Conservation (phyloP, 2,113 vertebrate species). For the Phyllostomus discolor region DNA sequence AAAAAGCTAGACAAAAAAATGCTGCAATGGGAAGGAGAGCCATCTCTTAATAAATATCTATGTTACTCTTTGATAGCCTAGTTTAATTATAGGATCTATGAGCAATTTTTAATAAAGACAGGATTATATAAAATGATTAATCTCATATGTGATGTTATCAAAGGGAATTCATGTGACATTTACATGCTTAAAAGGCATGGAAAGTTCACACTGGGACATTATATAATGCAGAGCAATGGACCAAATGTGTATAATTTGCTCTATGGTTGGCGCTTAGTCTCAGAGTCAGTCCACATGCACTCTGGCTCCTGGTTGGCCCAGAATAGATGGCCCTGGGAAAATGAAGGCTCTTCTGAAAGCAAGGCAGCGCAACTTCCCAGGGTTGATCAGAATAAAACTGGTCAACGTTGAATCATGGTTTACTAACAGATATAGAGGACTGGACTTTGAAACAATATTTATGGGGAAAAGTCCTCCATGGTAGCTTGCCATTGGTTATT, state of each 20-base stretch:
- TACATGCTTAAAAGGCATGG: background rate
- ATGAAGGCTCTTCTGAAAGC: background rate
- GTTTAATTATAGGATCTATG: background rate
- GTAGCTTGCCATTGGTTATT: background rate
- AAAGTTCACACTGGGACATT: background rate
- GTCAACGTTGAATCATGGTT: background rate
- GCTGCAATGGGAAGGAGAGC: background rate
- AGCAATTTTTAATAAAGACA: conserved; percentile 50
- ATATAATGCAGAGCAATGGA: background rate
- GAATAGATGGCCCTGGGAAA: background rate
- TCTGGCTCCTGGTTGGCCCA: background rate
- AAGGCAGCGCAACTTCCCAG: background rate
- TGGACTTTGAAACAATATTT: background rate
- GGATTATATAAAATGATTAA: background rate
- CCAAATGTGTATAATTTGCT: background rate
- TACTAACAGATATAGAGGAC: background rate
- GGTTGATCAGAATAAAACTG: background rate
- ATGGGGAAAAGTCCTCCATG: background rate
- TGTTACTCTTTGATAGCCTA: background rate
- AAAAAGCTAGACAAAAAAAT: background rate
- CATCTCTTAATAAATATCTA: background rate
- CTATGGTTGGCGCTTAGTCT: background rate
- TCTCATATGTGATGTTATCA: conserved; percentile 14
- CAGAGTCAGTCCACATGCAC: background rate
- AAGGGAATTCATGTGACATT: conserved; percentile 7